Percentiles rank a stretch among this genome's conserved stretches.
phyloP scores from a whole-genome alignment of 2,797 vertebrate genomes.

The Graptemys geographica region DNA sequence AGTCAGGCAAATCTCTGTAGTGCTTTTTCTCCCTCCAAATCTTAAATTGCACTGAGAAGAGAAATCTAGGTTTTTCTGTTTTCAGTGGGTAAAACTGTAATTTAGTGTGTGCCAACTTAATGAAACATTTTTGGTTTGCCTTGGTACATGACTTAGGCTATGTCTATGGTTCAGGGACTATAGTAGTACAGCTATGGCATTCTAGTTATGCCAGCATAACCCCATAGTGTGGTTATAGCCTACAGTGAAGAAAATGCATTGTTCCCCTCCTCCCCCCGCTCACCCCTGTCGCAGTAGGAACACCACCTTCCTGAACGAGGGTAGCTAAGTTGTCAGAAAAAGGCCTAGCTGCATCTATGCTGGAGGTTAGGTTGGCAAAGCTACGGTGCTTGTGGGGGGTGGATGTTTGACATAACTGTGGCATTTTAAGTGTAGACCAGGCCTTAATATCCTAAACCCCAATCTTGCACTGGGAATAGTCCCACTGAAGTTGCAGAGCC shows the following conservation, averaged over 20 bases:
- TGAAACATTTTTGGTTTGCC: constrained; percentile 9
- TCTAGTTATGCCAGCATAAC: background rate
- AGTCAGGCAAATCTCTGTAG: background rate
- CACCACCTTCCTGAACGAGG: background rate
- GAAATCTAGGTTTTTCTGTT: background rate
- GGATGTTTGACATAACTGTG: no score
- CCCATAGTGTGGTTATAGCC: background rate
- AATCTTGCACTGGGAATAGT: background rate
- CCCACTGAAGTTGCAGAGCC: background rate
- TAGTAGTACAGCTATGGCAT: background rate
- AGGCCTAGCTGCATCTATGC: background rate
- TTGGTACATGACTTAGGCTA: background rate
- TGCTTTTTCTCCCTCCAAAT: constrained; percentile 33
- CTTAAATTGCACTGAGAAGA: constrained; percentile 49
- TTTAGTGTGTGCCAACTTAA: background rate
- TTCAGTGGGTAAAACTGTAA: constrained; percentile 29
- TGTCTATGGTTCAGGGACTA: background rate
- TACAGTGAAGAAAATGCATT: background rate
- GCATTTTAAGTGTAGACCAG: background rate
- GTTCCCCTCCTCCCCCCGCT: accelerated
- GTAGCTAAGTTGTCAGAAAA: background rate
- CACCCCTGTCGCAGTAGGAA: background rate
- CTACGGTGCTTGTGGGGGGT: background rate
- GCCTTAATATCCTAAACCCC: background rate
- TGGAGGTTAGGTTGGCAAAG: background rate